phyloP scores from a whole-genome alignment of 1,140 invertebrate species.

The Drosophila kanapiae region DNA sequence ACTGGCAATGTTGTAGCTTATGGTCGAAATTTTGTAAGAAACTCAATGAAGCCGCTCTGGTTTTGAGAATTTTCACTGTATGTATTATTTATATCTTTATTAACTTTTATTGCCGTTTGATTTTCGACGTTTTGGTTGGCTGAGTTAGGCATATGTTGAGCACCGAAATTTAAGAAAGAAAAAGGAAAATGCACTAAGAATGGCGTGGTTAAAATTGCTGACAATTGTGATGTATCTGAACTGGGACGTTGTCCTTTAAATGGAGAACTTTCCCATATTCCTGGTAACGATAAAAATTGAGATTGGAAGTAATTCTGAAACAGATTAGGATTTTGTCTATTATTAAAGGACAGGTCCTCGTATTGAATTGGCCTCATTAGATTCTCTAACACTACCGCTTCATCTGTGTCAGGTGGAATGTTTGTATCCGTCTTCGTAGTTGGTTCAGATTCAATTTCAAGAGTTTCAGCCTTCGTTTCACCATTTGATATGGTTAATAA shows the following conservation, averaged over 20 bases:
- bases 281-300: constrained; percentile 3
- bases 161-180: not conserved
- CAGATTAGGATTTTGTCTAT: not conserved
- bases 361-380: not conserved
- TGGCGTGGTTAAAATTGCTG: not conserved
- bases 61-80: not conserved
- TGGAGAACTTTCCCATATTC: not conserved
- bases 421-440: not conserved
- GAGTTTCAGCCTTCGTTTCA: not conserved
- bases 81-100: not conserved
- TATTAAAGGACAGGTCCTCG: not conserved
- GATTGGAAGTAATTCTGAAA: constrained; percentile 5
- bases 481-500: no score
- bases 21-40: not conserved
- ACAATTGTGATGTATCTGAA: not conserved
- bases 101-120: not conserved
- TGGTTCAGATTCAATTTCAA: not conserved
- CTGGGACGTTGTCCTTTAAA: not conserved
- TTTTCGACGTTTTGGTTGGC: not conserved
- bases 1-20: not conserved
- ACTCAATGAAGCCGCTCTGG: not conserved
- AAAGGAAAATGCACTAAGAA: not conserved
- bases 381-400: not conserved
- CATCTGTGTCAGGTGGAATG: not conserved
- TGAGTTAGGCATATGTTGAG: not conserved